These are phyloP conservation scores for Drosophila stalkeri DNA, from an alignment of 2,888 invertebrate species.

Conservation along the genomic window DNA sequence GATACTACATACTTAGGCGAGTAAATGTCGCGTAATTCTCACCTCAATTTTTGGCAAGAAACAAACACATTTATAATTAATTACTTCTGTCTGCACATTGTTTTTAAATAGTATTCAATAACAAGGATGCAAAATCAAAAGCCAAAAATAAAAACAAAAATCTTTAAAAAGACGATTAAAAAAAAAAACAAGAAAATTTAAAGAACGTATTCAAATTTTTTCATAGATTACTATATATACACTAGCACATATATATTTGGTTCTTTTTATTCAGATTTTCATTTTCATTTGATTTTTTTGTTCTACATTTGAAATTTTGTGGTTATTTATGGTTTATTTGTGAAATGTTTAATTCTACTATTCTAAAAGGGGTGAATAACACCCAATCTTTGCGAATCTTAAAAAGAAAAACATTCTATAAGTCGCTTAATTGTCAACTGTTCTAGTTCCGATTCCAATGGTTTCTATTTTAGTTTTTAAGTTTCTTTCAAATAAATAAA, in stretches of 20 bases:
- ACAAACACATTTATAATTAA: conserved; percentile 56
- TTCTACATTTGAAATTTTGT: conserved; percentile 31
- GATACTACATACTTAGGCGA: neutral
- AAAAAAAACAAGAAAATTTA: neutral
- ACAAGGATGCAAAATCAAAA: conserved; percentile 61
- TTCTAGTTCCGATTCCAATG: neutral
- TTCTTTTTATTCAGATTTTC: neutral
- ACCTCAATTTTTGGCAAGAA: conserved; percentile 38
- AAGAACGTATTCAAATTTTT: conserved; percentile 18
- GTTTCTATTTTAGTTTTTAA: neutral
- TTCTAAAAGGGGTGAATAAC: conserved; percentile 48
- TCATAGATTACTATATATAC: conserved; percentile 1
- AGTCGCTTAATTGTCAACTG: neutral
- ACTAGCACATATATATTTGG: conserved; percentile 2
- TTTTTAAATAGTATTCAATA: conserved; percentile 59
- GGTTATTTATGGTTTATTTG: conserved; percentile 57
- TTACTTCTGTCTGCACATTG: conserved; percentile 58
- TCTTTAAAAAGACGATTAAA: neutral
- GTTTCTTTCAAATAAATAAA: too few relatives aligned
- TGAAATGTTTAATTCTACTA: conserved; percentile 5
- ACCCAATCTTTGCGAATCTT: conserved; percentile 12
- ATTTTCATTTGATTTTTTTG: neutral
- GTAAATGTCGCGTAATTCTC: conserved; percentile 33
- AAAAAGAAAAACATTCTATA: neutral
- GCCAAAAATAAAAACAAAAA: conserved; percentile 17